These are phyloP conservation scores for Tyto alba DNA, from an alignment of 2,113 vertebrate genomes.

Conservation along the genomic window DNA sequence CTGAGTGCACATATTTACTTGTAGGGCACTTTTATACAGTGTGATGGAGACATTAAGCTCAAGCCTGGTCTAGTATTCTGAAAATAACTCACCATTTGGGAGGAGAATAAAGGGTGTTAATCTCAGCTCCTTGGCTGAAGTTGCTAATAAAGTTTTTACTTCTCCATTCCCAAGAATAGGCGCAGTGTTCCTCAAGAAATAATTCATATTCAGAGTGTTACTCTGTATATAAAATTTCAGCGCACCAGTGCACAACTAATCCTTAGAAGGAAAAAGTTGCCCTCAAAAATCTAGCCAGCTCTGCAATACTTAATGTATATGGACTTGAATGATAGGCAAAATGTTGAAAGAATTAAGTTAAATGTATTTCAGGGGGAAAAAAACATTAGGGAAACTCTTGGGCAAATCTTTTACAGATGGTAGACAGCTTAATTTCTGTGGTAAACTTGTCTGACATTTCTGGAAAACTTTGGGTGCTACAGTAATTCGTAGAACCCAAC, in stretches of 20 bases:
- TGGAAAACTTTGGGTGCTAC: slow-evolving; percentile 61
- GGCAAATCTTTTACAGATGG: slow-evolving; percentile 66
- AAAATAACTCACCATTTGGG: slow-evolving; percentile 55
- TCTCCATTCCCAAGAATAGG: slow-evolving; percentile 21
- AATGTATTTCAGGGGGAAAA: background rate
- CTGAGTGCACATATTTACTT: background rate
- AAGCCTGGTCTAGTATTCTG: background rate
- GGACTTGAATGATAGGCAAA: slow-evolving; percentile 23
- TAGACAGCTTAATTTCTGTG: slow-evolving; percentile 73
- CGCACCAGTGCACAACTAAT: background rate
- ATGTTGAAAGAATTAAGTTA: slow-evolving; percentile 41
- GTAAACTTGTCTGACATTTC: slow-evolving; percentile 61
- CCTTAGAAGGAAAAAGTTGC: slow-evolving; percentile 21
- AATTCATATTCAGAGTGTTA: slow-evolving; percentile 8
- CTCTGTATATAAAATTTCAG: slow-evolving; percentile 39
- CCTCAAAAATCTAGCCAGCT: slow-evolving; percentile 34
- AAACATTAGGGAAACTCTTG: slow-evolving; percentile 29
- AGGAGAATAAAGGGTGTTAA: slow-evolving; percentile 31
- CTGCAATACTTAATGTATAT: background rate
- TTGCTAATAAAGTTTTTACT: slow-evolving; percentile 27
- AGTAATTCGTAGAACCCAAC: slow-evolving; percentile 13
- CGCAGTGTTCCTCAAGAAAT: slow-evolving; percentile 18
- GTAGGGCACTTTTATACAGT: background rate
- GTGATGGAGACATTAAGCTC: slow-evolving; percentile 40
- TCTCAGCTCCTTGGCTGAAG: slow-evolving; percentile 27